Evolutionary conservation across 2,797 vertebrate species (phyloP).

Genomic region (Bradypus variegatus): DNA sequence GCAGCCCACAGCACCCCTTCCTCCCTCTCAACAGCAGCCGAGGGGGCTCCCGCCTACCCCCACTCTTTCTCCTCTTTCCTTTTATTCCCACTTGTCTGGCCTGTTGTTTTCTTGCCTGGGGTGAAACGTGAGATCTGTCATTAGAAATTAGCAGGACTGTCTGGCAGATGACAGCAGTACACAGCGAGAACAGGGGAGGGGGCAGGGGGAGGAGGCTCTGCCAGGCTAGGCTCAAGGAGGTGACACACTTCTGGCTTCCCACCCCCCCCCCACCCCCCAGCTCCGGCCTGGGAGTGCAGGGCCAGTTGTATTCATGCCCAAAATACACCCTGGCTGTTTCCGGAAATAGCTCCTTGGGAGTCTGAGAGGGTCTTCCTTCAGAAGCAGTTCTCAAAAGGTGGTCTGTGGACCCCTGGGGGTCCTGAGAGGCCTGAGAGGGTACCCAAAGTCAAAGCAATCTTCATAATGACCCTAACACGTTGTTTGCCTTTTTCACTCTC

Average conservation of each 20-base stretch:
- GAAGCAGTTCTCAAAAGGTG: background rate
- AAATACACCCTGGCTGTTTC: background rate
- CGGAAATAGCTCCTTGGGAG: background rate
- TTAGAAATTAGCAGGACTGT: constrained; percentile 61
- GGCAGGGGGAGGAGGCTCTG: background rate
- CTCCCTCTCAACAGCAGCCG: constrained; percentile 1
- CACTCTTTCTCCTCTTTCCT: background rate
- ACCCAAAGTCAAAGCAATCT: background rate
- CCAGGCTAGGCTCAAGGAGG: background rate
- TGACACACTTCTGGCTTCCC: background rate
- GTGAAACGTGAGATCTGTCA: constrained; percentile 73
- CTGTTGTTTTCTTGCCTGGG: constrained; percentile 63
- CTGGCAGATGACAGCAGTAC: constrained; percentile 61
- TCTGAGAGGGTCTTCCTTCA: background rate
- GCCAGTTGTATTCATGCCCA: background rate
- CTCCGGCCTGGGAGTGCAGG: background rate
- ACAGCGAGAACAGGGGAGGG: constrained; percentile 17
- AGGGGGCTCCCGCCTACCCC: background rate
- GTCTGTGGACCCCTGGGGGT: background rate
- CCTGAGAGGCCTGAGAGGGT: background rate
- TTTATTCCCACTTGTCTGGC: constrained; percentile 67
- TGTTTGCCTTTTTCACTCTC: background rate
- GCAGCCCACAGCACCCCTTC: background rate
- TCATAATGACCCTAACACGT: background rate
- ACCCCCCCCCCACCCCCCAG: background rate